Conservation (phyloP, 92 coral and sea anemone genomes). For the Palythoa grandiflora region DNA sequence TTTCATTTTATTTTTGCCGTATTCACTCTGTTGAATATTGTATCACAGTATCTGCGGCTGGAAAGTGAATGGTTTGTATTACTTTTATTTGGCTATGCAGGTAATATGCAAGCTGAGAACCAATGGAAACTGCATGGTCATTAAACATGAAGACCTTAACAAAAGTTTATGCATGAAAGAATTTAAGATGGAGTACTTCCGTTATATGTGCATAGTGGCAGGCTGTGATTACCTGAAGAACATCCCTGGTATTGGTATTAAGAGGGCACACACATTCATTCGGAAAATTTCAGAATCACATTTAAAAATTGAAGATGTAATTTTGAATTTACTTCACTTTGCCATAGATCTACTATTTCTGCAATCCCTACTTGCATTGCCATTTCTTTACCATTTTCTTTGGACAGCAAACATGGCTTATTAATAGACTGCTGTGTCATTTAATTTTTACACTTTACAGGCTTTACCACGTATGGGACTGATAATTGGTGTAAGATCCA, state of each 20-base stretch:
- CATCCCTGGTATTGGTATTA: conserved; percentile 51
- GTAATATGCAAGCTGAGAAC: conserved; percentile 49
- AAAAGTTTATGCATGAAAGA: conserved; percentile 15
- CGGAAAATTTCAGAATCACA: conserved; percentile 48
- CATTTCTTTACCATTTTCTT: not conserved
- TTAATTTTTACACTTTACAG: not conserved
- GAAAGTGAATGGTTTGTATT: not conserved
- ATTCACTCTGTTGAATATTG: no score
- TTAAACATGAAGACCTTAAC: conserved; percentile 34
- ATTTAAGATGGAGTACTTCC: conserved; percentile 44
- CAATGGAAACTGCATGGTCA: conserved; percentile 47
- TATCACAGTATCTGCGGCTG: no score
- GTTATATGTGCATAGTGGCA: conserved; percentile 47
- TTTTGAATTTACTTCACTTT: not conserved
- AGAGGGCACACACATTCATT: conserved; percentile 37
- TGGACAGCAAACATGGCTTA: not conserved
- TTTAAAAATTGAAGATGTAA: conserved; percentile 55
- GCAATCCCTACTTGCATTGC: no score
- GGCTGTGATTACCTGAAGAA: conserved; percentile 51
- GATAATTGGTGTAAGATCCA: conserved; percentile 33
- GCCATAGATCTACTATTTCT: no score
- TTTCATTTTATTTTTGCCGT: no score
- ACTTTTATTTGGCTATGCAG: not conserved
- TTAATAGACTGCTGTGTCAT: not conserved
- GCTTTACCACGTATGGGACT: conserved; percentile 51